Conservation (phyloP, 2,797 vertebrate genomes). For the Rhinoraja longicauda region DNA sequence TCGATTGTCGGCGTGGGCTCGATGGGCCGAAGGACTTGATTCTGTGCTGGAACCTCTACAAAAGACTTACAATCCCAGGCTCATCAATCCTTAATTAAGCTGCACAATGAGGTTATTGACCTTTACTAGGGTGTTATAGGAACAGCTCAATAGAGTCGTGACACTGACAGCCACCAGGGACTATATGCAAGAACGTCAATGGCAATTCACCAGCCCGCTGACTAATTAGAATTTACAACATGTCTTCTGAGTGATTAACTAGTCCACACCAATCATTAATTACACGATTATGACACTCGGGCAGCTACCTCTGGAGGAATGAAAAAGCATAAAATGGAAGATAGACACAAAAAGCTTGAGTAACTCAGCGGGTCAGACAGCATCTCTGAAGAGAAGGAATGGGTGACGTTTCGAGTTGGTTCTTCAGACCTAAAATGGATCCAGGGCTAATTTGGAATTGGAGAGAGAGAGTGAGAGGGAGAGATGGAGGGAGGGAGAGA, state of each 20-base stretch:
- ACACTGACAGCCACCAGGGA: not conserved
- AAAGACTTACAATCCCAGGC: too few relatives aligned
- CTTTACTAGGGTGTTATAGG: not conserved
- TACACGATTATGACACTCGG: not conserved
- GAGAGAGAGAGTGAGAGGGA: too few relatives aligned
- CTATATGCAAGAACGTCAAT: not conserved
- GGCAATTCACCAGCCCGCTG: not conserved
- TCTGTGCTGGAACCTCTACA: too few relatives aligned
- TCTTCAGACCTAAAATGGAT: too few relatives aligned
- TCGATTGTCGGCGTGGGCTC: too few relatives aligned
- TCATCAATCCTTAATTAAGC: not conserved
- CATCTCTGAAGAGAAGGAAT: too few relatives aligned
- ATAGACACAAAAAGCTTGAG: too few relatives aligned
- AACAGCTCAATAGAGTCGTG: not conserved
- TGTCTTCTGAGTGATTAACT: not conserved
- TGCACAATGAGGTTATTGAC: not conserved
- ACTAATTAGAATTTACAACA: slow-evolving; percentile 15
- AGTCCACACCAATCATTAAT: not conserved
- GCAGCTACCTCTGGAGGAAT: not conserved
- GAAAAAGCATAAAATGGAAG: not conserved
- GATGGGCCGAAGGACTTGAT: too few relatives aligned
- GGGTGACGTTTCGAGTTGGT: too few relatives aligned
- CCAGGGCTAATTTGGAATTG: not conserved
- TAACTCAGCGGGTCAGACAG: too few relatives aligned
- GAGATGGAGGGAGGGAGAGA: not conserved